These are phyloP conservation scores for Burhinus bistriatus DNA, from an alignment of 2,113 vertebrate genomes.

Conservation along the genomic window DNA sequence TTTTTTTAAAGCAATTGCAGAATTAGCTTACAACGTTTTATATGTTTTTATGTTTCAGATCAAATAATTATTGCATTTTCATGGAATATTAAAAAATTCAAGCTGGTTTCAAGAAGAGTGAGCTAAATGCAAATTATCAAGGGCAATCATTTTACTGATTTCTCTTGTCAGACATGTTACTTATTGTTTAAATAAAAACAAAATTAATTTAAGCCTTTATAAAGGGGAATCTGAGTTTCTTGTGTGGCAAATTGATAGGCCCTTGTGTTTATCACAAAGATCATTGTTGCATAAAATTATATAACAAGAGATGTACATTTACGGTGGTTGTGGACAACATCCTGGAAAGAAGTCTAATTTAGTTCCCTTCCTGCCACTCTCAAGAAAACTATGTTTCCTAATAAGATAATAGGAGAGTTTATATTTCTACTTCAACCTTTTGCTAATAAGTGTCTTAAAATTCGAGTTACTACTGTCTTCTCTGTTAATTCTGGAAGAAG, in stretches of 20 bases:
- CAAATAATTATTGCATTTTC: neutral
- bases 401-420: neutral
- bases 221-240: neutral
- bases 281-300: neutral
- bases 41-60: neutral
- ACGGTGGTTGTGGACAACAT: neutral
- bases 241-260: neutral
- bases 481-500: neutral
- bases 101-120: neutral
- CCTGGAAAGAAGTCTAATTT: neutral
- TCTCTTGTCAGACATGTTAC: neutral
- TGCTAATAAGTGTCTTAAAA: neutral
- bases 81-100: neutral
- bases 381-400: neutral
- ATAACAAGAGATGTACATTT: neutral
- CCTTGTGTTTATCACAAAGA: neutral
- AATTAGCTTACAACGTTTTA: neutral
- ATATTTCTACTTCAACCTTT: neutral
- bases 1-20: neutral
- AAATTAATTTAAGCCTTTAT: neutral
- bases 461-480: neutral
- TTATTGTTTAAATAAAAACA: neutral
- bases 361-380: neutral
- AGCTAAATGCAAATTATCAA: neutral
- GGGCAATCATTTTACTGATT: neutral